These are phyloP conservation scores for Cantharis lateralis DNA, from an alignment of 2,888 invertebrate genomes.

Conservation along the genomic window DNA sequence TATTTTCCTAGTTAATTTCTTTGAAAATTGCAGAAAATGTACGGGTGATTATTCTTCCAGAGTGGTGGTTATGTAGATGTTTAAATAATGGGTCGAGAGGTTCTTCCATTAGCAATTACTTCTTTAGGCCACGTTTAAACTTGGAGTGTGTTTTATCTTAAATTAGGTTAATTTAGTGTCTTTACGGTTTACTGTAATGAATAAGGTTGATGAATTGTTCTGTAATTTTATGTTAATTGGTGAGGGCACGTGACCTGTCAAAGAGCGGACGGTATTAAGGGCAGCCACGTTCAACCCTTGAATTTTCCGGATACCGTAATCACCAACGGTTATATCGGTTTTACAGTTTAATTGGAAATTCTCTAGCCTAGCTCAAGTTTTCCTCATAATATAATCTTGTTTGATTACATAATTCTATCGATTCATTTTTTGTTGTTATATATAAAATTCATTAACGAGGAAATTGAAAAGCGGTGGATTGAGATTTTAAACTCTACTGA, in stretches of 20 bases:
- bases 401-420: not conserved
- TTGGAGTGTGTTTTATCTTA: conserved; percentile 8
- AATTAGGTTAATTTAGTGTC: conserved; percentile 19
- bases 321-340: conserved; percentile 20
- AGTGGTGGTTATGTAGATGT: not conserved
- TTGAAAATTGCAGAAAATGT: not conserved
- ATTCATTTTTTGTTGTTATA: not conserved
- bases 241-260: conserved; percentile 24
- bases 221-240: conserved; percentile 23
- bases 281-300: conserved; percentile 24
- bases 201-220: conserved; percentile 22
- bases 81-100: not conserved
- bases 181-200: conserved; percentile 16
- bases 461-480: not conserved
- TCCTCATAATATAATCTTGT: conserved; percentile 6
- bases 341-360: conserved; percentile 23
- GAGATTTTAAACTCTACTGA: not conserved
- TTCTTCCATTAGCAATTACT: conserved; percentile 7
- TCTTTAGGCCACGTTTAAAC: conserved; percentile 1
- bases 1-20: not conserved
- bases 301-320: conserved; percentile 23
- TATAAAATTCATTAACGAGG: not conserved
- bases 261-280: conserved; percentile 23
- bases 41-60: not conserved
- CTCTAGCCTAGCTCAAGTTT: conserved; percentile 15